Base-by-base conservation (phyloP, 1,140 invertebrate species). In the Chrysomallon squamiferum region DNA sequence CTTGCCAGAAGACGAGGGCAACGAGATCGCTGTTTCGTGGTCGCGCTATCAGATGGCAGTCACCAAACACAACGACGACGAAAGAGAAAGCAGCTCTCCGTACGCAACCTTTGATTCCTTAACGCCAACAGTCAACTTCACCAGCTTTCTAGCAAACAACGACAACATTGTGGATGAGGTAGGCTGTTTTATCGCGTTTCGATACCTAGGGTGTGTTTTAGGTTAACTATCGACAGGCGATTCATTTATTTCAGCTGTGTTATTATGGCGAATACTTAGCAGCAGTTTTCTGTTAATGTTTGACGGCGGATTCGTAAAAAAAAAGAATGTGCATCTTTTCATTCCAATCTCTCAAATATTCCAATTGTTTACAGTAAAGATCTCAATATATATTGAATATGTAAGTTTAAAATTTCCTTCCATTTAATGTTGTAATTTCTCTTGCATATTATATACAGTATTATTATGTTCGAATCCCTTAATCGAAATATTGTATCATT, bases 51-150 rank as follows among this genome's bases (percentile, higher is more conserved):
- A 84, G 65, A 61, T 83, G 32, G 75, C 75, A 11, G 77, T 84
- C 3, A 84, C 82, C 7, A 80, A 77, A 56, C 62, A 70, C 27
- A 81, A 80, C 45, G 76, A 83, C n/a, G 64, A 72, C 33, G 82
- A 84, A 59, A 62, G 59, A 13, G 54, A 66, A 5, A 80, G 75
- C 43, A 79, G 80, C 32, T 80, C 80, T 4, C 67, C 71, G 25
- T 82, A 81, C 59, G 74, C 73, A 11, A 71, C 70, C 62, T 77
- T 71, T 49, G 82, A 84, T 68, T 73, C 73, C 25, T 57, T 47
- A 15, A 50, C 77, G 9, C 77, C 81, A 3, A 71, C 76, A 9
- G 73, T 77, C 9, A 73, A 83, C 68, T 84, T 83, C 62, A 71
- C 76, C 32, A 69, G 50, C 4, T 83, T 73, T 59, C 65, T 78